Evolutionary conservation across 1,140 invertebrate species (phyloP), one percentile per base, ranked within the genome.

Genomic region (Plodia interpunctella): DNA sequence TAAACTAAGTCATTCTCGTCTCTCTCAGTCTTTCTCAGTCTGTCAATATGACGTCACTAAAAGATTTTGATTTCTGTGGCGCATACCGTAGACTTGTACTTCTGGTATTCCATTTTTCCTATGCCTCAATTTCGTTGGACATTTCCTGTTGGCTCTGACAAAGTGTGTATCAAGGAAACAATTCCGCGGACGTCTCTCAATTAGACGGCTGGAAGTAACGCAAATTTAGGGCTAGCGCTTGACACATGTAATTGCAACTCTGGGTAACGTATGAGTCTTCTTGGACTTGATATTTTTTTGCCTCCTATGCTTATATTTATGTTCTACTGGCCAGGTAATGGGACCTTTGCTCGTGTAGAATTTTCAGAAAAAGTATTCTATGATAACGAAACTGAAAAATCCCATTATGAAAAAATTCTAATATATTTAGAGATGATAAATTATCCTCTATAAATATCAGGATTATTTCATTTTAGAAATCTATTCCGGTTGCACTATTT

Each of bases 131-230:
- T 87, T 78, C 76, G 73, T 67, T 83, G 80, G 78, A 78, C 78
- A 68, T 83, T 76, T 73, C 76, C 76, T 68, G 71, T 77, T 81
- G 81, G 83, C 81, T 77, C 76, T 83, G 84, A 87, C 72, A 80
- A 80, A 86, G 78, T 80, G 68, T 58, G 59, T 51, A 56, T 58
- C 57, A 15, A 56, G 58, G 57, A 67, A 67, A 67, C 66, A 67
- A 67, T 72, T 72, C 69, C 55, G 62, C 55, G 67, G 67, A 69
- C 63, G 61, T 49, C 57, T 59, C 58, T 60, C 71, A 69, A 69
- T 74, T 68, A 71, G 64, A 64, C 59, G 55, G 62, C 56, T 68
- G 66, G 66, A 66, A 72, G 65, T 70, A 70, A 72, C 66, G 60
- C 60, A 50, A 65, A 70, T 70, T 70, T 67, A 72, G 70, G 49